Base-by-base conservation (phyloP, 2,888 invertebrate genomes). In the Physocephala rufipes region DNA sequence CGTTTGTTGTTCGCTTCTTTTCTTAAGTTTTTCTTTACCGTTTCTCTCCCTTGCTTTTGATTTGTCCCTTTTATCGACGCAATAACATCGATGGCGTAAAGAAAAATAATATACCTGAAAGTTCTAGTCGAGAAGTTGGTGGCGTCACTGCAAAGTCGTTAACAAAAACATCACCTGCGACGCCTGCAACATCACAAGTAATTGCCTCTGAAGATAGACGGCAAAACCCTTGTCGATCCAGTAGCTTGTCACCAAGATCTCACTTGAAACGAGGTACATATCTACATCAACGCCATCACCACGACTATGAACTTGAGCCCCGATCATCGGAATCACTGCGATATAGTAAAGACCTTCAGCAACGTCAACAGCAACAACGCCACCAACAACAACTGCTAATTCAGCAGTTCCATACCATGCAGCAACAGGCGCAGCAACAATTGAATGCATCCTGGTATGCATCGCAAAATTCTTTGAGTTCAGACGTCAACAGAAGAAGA, bases 331-430 rank as follows among this genome's bases (percentile, higher is more conserved):
- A 16, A 24, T 16, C 21, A 15, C 26, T 21, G 24, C 53, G 24
- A 21, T 53, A n/a, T 53, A 12, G 21, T 12, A 53, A 21, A n/a
- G 53, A 73, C 71, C 75, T 75, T 45, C 75, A 75, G 9, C 74
- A 75, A 26, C 71, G 73, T 53, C 74, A 66, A 64, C 74, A 74
- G 68, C 69, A 74, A 58, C 70, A 71, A 12, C 73, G 76, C 53
- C 68, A 73, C 59, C 79, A 79, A n/a, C 84, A 84, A 68, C 81
- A 80, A 36, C 67, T 83, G 73, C 77, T 84, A 53, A 75, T 82
- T 67, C 84, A 85, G 58, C 83, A 83, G 75, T 71, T 83, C 12
- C 80, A 84, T 72, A 80, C 72, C 24, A 71, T 83, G 66, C 83
- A 84, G 66, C 76, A 81, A 67, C 79, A 77, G 76, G 77, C 74